Conservation (phyloP, 2,888 invertebrate genomes). For the Crossocerus cetratus region DNA sequence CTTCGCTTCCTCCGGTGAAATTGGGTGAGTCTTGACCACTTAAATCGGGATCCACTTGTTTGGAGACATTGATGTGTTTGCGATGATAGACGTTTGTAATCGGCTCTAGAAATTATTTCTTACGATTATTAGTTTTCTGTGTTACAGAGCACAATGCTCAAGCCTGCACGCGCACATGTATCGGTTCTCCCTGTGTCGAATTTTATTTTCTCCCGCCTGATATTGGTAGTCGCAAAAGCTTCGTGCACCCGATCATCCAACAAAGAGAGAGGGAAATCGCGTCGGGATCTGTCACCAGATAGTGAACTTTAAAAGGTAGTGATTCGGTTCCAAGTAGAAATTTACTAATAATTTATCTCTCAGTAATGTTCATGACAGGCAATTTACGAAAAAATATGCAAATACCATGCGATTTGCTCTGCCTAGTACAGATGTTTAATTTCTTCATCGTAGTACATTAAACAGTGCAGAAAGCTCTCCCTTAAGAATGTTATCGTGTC, state of each 20-base stretch:
- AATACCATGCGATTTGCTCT: too few species aligned
- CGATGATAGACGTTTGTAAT: too few species aligned
- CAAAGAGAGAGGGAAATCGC: not conserved
- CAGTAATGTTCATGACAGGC: too few species aligned
- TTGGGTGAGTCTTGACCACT: too few species aligned
- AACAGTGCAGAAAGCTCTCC: not conserved
- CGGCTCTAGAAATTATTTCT: not conserved
- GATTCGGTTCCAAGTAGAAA: too few species aligned
- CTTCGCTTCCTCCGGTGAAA: too few species aligned
- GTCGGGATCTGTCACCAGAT: not conserved
- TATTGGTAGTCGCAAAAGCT: not conserved
- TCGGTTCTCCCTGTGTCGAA: not conserved
- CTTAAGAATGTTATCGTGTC: conserved; percentile 30
- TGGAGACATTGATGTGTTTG: too few species aligned
- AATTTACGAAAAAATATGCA: too few species aligned
- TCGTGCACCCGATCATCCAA: not conserved
- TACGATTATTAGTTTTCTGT: not conserved
- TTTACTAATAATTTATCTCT: too few species aligned
- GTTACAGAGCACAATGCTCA: not conserved
- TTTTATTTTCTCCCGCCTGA: not conserved
- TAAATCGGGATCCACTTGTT: too few species aligned
- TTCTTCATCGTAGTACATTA: conserved; percentile 1
- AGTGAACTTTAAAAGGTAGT: too few species aligned
- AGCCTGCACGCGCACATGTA: not conserved
- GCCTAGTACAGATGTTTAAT: not conserved